Evolutionary conservation across 2,888 invertebrate genomes (phyloP), one percentile per base, ranked within the genome.

Genomic region (Holacanthella duospinosa): DNA sequence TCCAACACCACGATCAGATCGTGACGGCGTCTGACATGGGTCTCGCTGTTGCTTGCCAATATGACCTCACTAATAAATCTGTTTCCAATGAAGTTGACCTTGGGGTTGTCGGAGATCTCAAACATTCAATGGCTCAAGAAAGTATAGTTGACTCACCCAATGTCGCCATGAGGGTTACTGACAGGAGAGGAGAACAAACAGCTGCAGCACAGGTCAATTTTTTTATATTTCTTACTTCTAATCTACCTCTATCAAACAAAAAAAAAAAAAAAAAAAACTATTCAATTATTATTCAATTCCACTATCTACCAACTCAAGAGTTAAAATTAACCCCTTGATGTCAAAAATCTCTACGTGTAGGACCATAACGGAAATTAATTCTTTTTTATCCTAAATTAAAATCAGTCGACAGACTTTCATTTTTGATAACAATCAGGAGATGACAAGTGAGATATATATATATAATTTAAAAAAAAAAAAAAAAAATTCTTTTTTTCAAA

Each of bases 1-100:
- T 94, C 75, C 93, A 94, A 77, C 93, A 93, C 79, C 93, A 94
- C 80, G 93, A 93, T 77, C 91, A 91, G 75, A 93, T 94, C 74
- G 92, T 94, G 68, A 94, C 93, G 69, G 91, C 90, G 68, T 90
- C 92, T 59, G 93, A 94, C 83, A 83, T 94, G 74, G 93, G 93
- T 44, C 82, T 93, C 62, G 91, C 92, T 56, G 91, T 94, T 65
- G 90, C 92, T 70, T 94, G 93, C 78, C 92, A 93, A 77, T 93
- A 93, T 78, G 93, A 93, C 77, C 81, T 93, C 74, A 91, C 91
- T 73, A 93, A 93, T 78, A 93, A 93, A 80, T 92, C 90, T 61
- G 92, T 94, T 53, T 87, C 91, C 64, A 93, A 93, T 78, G 91
- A 92, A 78, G 90, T 93, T 59, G 76, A 76, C 65, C 74, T 78